phyloP scores from a whole-genome alignment of 2,113 vertebrate species.

The Alethe diademata region DNA sequence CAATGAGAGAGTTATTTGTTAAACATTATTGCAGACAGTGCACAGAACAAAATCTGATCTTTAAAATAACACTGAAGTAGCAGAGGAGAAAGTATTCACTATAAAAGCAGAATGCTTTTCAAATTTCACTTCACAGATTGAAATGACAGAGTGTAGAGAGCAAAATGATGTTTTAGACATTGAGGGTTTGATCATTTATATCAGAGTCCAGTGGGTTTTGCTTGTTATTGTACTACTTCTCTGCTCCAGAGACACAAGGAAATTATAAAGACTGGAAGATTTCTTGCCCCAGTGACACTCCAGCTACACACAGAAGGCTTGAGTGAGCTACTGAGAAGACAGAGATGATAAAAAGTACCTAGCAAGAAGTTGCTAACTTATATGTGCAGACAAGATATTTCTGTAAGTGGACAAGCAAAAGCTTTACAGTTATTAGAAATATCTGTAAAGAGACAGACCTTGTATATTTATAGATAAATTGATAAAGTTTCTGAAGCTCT shows the following conservation, averaged over 20 bases:
- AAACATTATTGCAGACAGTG: neutral
- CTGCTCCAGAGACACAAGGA: neutral
- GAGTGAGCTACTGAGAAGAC: neutral
- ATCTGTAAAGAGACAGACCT: neutral
- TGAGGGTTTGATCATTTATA: neutral
- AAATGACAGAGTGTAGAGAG: neutral
- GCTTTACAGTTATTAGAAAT: neutral
- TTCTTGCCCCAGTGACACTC: neutral
- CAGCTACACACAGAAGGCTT: neutral
- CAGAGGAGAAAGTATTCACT: neutral
- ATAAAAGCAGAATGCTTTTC: neutral
- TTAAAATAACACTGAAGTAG: neutral
- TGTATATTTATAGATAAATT: neutral
- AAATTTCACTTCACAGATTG: neutral
- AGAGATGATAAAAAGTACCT: neutral
- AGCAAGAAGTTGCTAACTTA: neutral
- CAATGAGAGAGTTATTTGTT: neutral
- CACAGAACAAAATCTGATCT: neutral
- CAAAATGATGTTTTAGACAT: neutral
- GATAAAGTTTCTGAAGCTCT: neutral
- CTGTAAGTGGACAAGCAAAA: neutral
- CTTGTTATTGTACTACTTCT: neutral
- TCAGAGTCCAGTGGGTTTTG: neutral
- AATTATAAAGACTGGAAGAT: neutral
- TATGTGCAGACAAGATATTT: neutral